Evolutionary conservation across 1,140 invertebrate genomes (phyloP).

Genomic region (Drosophila punjabiensis): DNA sequence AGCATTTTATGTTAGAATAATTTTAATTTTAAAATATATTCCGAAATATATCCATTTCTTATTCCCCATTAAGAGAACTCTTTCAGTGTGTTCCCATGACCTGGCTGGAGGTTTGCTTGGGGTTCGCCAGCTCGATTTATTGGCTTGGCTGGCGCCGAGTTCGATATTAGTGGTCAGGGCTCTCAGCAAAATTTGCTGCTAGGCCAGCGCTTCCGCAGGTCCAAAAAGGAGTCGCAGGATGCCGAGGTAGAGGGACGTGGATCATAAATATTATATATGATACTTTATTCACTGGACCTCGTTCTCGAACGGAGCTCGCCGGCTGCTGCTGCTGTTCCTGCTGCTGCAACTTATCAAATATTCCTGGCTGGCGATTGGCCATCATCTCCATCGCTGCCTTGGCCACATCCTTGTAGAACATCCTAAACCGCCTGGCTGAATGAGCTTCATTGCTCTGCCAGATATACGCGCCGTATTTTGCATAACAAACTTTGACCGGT

Average conservation of each 20-base stretch:
- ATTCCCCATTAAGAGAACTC: too few relatives aligned
- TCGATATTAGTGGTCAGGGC: slow-evolving; percentile 75
- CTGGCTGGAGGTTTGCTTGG: slow-evolving; percentile 38
- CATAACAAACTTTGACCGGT: slow-evolving; percentile 75
- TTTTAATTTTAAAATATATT: not conserved
- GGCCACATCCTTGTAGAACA: slow-evolving; percentile 76
- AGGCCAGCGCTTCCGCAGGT: slow-evolving; percentile 30
- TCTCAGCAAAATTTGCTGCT: slow-evolving; percentile 54
- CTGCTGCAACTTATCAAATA: slow-evolving; percentile 78
- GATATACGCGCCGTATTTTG: slow-evolving; percentile 70
- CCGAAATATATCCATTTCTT: not conserved
- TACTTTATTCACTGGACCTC: slow-evolving; percentile 67
- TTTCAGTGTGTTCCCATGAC: slow-evolving; percentile 19
- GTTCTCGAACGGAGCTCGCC: slow-evolving; percentile 24
- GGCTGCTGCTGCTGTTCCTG: slow-evolving; percentile 6
- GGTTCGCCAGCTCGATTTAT: slow-evolving; percentile 67
- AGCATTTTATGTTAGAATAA: not conserved
- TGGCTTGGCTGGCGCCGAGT: slow-evolving; percentile 63
- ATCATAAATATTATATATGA: slow-evolving; percentile 85
- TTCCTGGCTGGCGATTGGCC: slow-evolving; percentile 80
- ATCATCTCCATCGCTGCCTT: slow-evolving; percentile 67
- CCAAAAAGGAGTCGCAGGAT: not conserved
- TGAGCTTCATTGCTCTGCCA: slow-evolving; percentile 76
- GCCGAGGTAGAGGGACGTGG: slow-evolving; percentile 19
- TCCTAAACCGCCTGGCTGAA: slow-evolving; percentile 56